Base-by-base conservation (phyloP, 2,888 invertebrate genomes). In the Cyrtodaria siliqua region DNA sequence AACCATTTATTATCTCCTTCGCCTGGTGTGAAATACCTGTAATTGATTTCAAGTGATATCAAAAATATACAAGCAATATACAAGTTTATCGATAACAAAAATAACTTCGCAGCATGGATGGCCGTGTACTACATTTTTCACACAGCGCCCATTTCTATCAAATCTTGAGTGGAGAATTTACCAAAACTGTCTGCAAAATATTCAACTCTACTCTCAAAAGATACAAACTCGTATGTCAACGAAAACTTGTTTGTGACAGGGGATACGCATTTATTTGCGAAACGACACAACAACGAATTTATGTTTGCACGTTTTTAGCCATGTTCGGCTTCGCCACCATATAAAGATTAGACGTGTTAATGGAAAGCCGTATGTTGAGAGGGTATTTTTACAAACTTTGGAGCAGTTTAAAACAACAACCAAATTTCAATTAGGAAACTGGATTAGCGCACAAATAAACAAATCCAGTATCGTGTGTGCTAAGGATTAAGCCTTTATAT, bases 41-140 rank as follows among this genome's bases (percentile, higher is more conserved):
- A 78, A 78, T 78, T 78, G 78, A 64, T 78, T 72, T 78, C 78
- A 78, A 78, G 78, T 68, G 72, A 69, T 73, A 57, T 64, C 23
- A 44, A 72, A 69, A 73, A 72, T 73, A 78, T 73, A 78, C 78
- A 78, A 69, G 23, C 64, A 56, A 72, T 73, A 78, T 73, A 78
- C 78, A 78, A 69, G 23, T 61, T 50, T 62, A 73, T 73, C 52
- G 73, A 73, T 73, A 67, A 57, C 29, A 40, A 56, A n/a, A 73
- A 67, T 52, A 73, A 53, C 55, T 67, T 56, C 67, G 29, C 70
- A 56, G 67, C 27, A 24, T 42, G 71, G 20, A 52, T 18, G 18
- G 29, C 20, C 18, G 1, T 59, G 63, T 68, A 44, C 33, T 27
- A 47, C 61, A 68, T 55, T 73, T 72, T 73, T 78, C 78, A 78